These are phyloP conservation scores for Sinocyclocheilus anophthalmus DNA, from an alignment of 2,113 vertebrate genomes.

Conservation along the genomic window DNA sequence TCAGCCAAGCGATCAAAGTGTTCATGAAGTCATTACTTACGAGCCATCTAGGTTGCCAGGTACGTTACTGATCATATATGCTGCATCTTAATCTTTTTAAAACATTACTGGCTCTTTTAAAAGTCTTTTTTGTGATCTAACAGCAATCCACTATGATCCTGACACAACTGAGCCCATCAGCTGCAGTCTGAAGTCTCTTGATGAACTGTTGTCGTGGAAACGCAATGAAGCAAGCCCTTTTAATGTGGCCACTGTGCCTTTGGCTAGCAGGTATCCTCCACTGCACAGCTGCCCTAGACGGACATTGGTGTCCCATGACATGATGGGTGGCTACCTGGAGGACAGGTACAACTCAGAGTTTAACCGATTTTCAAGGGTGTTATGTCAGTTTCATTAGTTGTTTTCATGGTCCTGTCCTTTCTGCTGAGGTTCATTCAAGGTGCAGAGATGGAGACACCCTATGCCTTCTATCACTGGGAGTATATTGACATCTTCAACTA, in stretches of 20 bases:
- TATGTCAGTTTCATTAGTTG: background rate
- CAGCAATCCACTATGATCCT: constrained; percentile 83
- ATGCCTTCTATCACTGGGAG: constrained; percentile 95
- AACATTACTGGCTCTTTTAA: background rate
- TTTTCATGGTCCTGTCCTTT: background rate
- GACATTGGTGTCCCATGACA: constrained; percentile 93
- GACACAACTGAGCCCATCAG: constrained; percentile 86
- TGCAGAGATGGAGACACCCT: constrained; percentile 71
- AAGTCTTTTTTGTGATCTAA: background rate
- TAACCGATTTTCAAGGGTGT: background rate
- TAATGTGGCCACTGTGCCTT: constrained; percentile 74
- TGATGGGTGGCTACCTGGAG: constrained; percentile 92
- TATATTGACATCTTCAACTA: constrained; percentile 93
- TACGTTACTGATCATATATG: constrained; percentile 59
- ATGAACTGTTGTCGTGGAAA: constrained; percentile 86
- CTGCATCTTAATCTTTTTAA: background rate
- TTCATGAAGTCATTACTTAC: constrained; percentile 67
- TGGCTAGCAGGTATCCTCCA: constrained; percentile 77
- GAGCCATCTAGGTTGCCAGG: constrained; percentile 64
- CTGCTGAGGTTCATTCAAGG: constrained; percentile 90
- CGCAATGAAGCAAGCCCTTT: constrained; percentile 77
- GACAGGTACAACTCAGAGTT: constrained; percentile 79
- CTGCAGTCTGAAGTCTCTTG: constrained; percentile 81
- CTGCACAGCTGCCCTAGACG: constrained; percentile 70
- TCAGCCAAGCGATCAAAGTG: constrained; percentile 58